Evolutionary conservation across 92 coral and sea anemone genomes (phyloP), one percentile per base, ranked within the genome.

Genomic region (Zoanthus gigantus): DNA sequence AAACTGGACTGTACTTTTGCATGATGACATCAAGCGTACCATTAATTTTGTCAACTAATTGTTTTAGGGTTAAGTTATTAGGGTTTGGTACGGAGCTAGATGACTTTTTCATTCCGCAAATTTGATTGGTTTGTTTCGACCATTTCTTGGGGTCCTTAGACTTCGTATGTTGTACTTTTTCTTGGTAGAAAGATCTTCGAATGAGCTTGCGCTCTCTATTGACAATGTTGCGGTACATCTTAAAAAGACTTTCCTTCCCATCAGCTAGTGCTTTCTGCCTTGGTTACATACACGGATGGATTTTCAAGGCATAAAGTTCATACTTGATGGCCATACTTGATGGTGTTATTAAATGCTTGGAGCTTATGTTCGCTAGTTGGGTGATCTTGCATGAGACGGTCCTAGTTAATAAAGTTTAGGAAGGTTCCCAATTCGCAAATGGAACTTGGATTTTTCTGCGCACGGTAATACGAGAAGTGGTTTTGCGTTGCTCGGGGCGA

Each of bases 381-480:
- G 74, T 66, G 76, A 74, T 82, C 86, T 53, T 66, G 34, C 72
- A 82, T 42, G n/a, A 82, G 63, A 28, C 34, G 48, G 76, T 68
- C 86, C 86, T 65, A 82, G 58, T 82, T 18, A n/a, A 63, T 67
- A 47, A 77, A 82, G 16, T 46, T 66, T 54, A 66, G 69, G 77
- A 63, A 45, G 76, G 47, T 46, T 50, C 86, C 86, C 42, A 82
- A 66, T 3, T 82, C 29, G 37, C 61, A 23, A 72, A 82, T 67
- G 37, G 77, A 82, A 66, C 74, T 82, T 82, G 65, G 60, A 82
- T 45, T 82, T 53, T 82, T 67, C 23, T 37, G 77, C 37, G 76
- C 45, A 82, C 86, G 74, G 76, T 82, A 29, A 82, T 65, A 72
- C 86, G 63, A 80, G 74, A 80, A 60, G 85, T 34, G 7, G 85